Base-by-base conservation (phyloP, 2,113 vertebrate species). In the Pristiophorus japonicus region DNA sequence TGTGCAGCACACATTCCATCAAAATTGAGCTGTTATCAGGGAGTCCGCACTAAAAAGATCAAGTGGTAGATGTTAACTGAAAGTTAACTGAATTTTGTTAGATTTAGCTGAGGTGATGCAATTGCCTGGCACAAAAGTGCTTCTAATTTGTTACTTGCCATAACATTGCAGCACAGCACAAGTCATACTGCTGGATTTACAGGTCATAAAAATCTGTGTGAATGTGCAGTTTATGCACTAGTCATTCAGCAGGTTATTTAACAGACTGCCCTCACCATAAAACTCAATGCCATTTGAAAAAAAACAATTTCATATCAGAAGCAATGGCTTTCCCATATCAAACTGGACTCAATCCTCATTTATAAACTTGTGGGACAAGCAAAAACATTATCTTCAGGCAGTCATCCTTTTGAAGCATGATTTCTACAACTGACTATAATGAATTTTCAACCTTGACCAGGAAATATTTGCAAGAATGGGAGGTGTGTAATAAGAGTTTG, bases 201-300 rank as follows among this genome's bases (percentile, higher is more conserved):
- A 55, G 51, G 55, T 30, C 51, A 16, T 88, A 88, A 88, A 91
- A 63, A 91, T 91, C 34, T 63, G 34, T 10, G 51, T 59, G 87
- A 59, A 90, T 90, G 51, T 90, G 47, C 12, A 59, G 87, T 90
- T 34, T 90, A 14, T 59, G 51, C 34, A 91, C 16, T 38, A n/a
- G 55, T 91, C 63, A 88, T 88, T 88, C 85, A 81, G 75, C n/a
- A 88, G 27, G 55, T 11, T 88, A 30, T 88, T 88, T 88, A 55
- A 34, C 85, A 30, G 10, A 34, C 12, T 59, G 24, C 24, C 47
- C 85, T 88, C 7, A 34, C 85, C 14, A 55, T 88, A 34, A 59
- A 88, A 88, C 12, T 34, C 1, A 88, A 88, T 59, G 51, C 8
- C 45, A 55, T 87, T 87, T 87, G 47, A 51, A 22, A 47, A 51